Conservation (phyloP, 2,113 vertebrate species). For the Ranitomeya imitator region DNA sequence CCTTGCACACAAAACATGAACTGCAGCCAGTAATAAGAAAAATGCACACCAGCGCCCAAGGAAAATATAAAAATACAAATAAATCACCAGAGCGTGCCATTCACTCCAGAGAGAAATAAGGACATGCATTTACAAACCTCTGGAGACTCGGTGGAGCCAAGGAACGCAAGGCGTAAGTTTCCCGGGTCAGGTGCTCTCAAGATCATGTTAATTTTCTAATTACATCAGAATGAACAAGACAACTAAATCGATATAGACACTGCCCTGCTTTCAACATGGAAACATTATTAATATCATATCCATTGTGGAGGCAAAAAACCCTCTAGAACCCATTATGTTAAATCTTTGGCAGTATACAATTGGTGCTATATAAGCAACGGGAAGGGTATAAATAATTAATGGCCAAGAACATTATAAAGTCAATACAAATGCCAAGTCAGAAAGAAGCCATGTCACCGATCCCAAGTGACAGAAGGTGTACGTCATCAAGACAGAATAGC, state of each 20-base stretch:
- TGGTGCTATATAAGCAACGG: neutral
- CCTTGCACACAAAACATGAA: neutral
- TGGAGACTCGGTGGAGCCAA: neutral
- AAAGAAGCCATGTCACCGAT: neutral
- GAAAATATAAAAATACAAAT: neutral
- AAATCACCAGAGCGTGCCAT: neutral
- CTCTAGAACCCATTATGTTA: too few relatives aligned
- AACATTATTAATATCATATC: too few relatives aligned
- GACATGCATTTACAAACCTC: neutral
- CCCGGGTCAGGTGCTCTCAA: neutral
- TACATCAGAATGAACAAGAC: neutral
- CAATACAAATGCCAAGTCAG: neutral
- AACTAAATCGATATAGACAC: neutral
- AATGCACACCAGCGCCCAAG: neutral
- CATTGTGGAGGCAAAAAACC: too few relatives aligned
- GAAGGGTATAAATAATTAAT: neutral
- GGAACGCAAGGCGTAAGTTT: neutral
- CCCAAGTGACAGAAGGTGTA: neutral
- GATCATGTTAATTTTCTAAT: neutral
- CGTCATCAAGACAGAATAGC: neutral
- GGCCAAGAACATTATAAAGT: neutral
- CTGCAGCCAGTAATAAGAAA: neutral
- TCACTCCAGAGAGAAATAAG: neutral
- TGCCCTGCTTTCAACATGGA: neutral
- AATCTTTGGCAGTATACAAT: neutral